Base-by-base conservation (phyloP, 2,888 invertebrate species). In the Stenoptilia bipunctidactyla region DNA sequence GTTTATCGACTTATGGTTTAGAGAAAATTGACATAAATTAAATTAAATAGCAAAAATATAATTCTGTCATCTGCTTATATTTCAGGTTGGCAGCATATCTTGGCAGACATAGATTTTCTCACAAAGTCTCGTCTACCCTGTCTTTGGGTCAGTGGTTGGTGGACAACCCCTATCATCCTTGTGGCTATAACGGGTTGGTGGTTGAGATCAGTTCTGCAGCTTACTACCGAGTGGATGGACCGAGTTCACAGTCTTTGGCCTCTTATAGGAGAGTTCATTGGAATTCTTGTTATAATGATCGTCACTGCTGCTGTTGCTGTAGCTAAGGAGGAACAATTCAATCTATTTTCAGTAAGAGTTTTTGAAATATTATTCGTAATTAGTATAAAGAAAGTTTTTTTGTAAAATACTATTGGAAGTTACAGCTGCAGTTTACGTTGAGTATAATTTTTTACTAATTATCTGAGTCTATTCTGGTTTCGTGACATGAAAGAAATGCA, bases 291-390 rank as follows among this genome's bases (percentile, higher is more conserved):
- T 0, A 45, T 82, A 1, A 73, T 82, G 62, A 54, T 74, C 2
- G 52, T 80, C 2, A 58, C 75, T 49, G 80, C 80, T 3, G 70
- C 63, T 1, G 56, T 80, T 1, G 75, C 77, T 39, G 82, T 82
- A 1, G 76, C 70, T 0, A 82, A 80, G 40, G 82, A 83, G 42
- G 82, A 83, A 43, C 82, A 83, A 42, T 83, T 67, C 55, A 83
- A 83, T 61, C 66, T 83, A 14, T 46, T 69, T 27, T 58, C 79
- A 37, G 83, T 82, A 36, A 64, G 72, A n/a, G n/a, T n/a, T n/a
- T n/a, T n/a, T n/a, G n/a, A n/a, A n/a, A n/a, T n/a, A n/a, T n/a
- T n/a, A n/a, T n/a, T n/a, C n/a, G n/a, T n/a, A n/a, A n/a, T n/a
- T n/a, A n/a, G n/a, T n/a, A n/a, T n/a, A n/a, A n/a, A n/a, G n/a